A percentile compares a stretch with the other conserved stretches of the same genome.
These are phyloP conservation scores for Seison nebaliae DNA, from an alignment of 1,140 invertebrate genomes.

Conservation along the genomic window DNA sequence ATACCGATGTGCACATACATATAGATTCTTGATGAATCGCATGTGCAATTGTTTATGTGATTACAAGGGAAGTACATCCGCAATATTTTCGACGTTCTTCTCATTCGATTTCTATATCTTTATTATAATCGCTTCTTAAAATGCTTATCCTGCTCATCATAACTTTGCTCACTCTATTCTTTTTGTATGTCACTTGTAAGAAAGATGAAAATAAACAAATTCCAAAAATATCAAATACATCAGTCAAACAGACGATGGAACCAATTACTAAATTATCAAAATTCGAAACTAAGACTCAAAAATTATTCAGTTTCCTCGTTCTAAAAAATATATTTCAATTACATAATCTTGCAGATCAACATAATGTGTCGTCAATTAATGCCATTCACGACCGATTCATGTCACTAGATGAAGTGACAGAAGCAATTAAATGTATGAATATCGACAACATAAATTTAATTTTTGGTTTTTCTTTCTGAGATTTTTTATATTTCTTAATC, in stretches of 20 bases:
- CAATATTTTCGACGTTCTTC: too few species aligned
- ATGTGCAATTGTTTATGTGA: too few species aligned
- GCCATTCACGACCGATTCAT: slow-evolving; percentile 9
- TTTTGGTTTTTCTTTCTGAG: slow-evolving; percentile 1
- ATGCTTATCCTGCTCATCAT: too few species aligned
- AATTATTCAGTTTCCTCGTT: slow-evolving; percentile 1
- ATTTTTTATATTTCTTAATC: background rate
- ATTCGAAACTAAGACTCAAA: slow-evolving; percentile 7
- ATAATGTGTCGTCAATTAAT: slow-evolving; percentile 2
- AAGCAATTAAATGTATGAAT: slow-evolving; percentile 8
- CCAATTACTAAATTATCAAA: background rate
- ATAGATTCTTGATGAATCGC: too few species aligned
- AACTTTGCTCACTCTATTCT: too few species aligned
- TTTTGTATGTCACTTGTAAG: background rate
- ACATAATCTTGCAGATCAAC: background rate
- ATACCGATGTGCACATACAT: too few species aligned
- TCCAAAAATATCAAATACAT: slow-evolving; percentile 1
- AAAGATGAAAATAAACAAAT: background rate
- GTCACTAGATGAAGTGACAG: slow-evolving; percentile 3
- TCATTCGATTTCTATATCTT: too few species aligned
- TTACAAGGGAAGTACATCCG: too few species aligned
- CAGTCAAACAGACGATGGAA: background rate
- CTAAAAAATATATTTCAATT: background rate
- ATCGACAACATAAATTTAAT: slow-evolving; percentile 7
- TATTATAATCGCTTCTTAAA: too few species aligned